Conservation (phyloP, 2,797 vertebrate genomes). For the Microctenopoma stevenorrisi region DNA sequence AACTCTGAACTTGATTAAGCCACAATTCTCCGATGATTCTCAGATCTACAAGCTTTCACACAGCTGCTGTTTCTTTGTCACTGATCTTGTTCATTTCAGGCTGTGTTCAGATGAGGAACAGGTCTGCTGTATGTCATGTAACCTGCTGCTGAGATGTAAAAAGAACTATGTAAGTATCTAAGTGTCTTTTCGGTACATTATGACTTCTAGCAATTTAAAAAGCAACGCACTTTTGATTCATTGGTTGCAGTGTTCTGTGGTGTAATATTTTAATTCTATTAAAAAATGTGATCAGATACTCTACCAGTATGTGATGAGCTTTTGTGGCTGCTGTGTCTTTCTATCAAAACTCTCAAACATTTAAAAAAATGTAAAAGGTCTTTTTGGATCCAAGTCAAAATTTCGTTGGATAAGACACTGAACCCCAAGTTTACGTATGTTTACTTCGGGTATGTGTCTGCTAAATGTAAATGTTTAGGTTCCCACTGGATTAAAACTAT, state of each 20-base stretch:
- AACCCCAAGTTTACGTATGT: too few species aligned
- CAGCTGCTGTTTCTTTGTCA: background rate
- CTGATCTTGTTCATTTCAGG: background rate
- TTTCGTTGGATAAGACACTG: too few species aligned
- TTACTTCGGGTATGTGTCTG: too few species aligned
- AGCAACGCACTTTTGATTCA: constrained; percentile 52
- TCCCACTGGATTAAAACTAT: background rate
- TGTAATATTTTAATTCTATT: constrained; percentile 42
- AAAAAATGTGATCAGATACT: constrained; percentile 29
- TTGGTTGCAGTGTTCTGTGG: constrained; percentile 18
- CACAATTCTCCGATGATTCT: constrained; percentile 49
- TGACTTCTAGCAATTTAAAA: constrained; percentile 26
- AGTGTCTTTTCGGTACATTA: constrained; percentile 36
- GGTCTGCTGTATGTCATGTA: constrained; percentile 14
- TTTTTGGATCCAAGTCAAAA: too few species aligned
- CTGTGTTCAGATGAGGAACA: background rate
- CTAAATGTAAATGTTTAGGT: background rate
- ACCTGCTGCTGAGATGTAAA: constrained; percentile 20
- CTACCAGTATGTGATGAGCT: constrained; percentile 17
- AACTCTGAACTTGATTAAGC: constrained; percentile 34
- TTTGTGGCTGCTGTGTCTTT: constrained; percentile 22
- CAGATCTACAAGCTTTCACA: constrained; percentile 5
- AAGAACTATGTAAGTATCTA: constrained; percentile 13
- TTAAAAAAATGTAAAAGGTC: background rate
- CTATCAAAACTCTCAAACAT: constrained; percentile 5